Percentiles rank a stretch among this genome's conserved stretches.
Evolutionary conservation across 2,888 invertebrate genomes (phyloP).

Genomic region (Caenorhabditis doughertyi): DNA sequence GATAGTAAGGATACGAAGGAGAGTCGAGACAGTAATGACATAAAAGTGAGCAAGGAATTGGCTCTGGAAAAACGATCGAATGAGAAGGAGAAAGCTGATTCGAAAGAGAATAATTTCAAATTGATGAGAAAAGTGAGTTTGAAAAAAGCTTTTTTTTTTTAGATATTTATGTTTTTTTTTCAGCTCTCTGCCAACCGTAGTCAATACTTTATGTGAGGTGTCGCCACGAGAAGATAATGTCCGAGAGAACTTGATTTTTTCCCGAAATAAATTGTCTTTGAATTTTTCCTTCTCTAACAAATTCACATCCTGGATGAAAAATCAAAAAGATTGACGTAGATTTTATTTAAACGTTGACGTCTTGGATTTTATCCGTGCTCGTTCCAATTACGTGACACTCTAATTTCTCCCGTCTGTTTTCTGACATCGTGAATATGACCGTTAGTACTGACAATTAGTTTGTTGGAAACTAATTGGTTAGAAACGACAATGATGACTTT

Average conservation of each 20-base stretch:
- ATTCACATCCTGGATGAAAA: too few relatives aligned
- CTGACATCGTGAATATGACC: too few relatives aligned
- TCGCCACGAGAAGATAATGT: too few relatives aligned
- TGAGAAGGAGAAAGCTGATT: neutral
- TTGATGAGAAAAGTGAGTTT: neutral
- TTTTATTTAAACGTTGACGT: too few relatives aligned
- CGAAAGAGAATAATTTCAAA: neutral
- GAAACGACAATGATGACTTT: slow-evolving; percentile 27
- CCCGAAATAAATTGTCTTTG: too few relatives aligned
- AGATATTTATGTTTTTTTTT: neutral
- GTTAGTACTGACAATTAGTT: neutral
- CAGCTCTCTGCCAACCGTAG: neutral
- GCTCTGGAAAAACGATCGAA: neutral
- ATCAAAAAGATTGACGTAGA: too few relatives aligned
- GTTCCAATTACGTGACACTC: too few relatives aligned
- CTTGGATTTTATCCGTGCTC: too few relatives aligned
- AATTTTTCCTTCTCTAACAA: too few relatives aligned
- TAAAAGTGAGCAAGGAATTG: neutral
- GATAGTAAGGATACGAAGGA: neutral
- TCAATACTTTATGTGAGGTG: neutral
- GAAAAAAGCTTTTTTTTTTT: neutral
- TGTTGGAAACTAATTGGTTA: neutral
- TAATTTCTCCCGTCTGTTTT: too few relatives aligned
- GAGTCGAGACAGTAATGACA: neutral
- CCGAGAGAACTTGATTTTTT: too few relatives aligned